Evolutionary conservation across 2,113 vertebrate species (phyloP).

Genomic region (Tetraodon nigroviridis): DNA sequence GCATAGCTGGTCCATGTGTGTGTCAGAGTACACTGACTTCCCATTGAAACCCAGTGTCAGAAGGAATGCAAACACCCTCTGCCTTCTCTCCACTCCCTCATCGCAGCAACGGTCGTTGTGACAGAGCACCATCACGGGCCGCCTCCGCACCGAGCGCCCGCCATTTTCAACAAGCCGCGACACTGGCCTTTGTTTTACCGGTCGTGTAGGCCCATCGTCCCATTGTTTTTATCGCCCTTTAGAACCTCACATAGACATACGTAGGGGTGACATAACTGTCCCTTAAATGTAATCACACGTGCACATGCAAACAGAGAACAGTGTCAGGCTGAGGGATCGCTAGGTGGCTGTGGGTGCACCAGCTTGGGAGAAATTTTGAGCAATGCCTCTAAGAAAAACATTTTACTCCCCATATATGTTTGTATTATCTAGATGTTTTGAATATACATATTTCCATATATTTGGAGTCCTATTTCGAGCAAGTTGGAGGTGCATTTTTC

Average conservation of each 20-base stretch:
- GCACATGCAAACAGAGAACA: constrained; percentile 12
- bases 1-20: constrained; percentile 24
- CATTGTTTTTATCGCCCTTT: constrained; percentile 35
- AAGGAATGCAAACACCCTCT: constrained; percentile 49
- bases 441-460: too few relatives aligned
- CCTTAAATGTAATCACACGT: constrained; percentile 13
- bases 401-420: too few relatives aligned
- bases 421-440: too few relatives aligned
- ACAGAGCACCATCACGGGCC: constrained; percentile 11
- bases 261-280: constrained; percentile 27
- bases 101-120: too few relatives aligned
- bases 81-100: constrained; percentile 39
- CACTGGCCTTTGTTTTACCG: constrained; percentile 27
- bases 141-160: constrained; percentile 28
- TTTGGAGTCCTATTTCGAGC: too few relatives aligned
- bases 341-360: too few relatives aligned
- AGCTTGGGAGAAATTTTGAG: too few relatives aligned
- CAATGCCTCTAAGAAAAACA: too few relatives aligned
- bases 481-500: constrained; percentile 36
- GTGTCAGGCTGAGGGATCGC: not conserved
- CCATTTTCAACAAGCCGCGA: constrained; percentile 25
- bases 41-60: constrained; percentile 30
- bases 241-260: constrained; percentile 30
- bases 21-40: constrained; percentile 28
- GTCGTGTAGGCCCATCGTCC: constrained; percentile 18